phyloP scores from a whole-genome alignment of 2,113 vertebrate genomes.

The Nothoprocta pentlandii region DNA sequence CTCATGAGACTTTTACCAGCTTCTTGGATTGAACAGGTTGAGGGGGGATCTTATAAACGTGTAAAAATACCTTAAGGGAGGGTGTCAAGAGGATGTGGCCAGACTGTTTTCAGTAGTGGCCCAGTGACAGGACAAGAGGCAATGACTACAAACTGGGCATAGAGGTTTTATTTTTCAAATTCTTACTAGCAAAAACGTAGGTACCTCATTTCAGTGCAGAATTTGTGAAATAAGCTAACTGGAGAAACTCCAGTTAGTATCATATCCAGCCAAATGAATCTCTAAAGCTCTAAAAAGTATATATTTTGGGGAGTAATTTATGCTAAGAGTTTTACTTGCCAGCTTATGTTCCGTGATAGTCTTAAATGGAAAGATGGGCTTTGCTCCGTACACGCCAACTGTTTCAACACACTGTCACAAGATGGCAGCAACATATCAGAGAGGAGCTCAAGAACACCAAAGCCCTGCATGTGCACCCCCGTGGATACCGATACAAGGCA shows the following conservation, averaged over 20 bases:
- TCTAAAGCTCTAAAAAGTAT: background rate
- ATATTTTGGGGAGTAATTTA: background rate
- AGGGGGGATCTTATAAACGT: no score
- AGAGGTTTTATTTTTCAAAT: background rate
- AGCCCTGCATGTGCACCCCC: accelerated
- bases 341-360: accelerated
- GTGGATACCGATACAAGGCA: accelerated
- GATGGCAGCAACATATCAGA: slow-evolving; percentile 30
- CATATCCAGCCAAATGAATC: background rate
- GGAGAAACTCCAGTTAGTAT: background rate
- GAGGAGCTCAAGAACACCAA: background rate
- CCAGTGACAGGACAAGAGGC: no score
- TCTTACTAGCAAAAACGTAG: background rate
- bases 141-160: background rate
- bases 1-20: background rate
- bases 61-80: no score
- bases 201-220: background rate
- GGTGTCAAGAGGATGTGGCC: no score
- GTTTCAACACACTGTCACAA: background rate
- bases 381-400: accelerated
- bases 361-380: background rate
- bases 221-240: background rate
- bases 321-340: background rate
- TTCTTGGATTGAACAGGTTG: background rate
- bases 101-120: no score